Evolutionary conservation across 2,888 invertebrate species (phyloP), one percentile per base, ranked within the genome.

Genomic region (Thelaira solivaga): DNA sequence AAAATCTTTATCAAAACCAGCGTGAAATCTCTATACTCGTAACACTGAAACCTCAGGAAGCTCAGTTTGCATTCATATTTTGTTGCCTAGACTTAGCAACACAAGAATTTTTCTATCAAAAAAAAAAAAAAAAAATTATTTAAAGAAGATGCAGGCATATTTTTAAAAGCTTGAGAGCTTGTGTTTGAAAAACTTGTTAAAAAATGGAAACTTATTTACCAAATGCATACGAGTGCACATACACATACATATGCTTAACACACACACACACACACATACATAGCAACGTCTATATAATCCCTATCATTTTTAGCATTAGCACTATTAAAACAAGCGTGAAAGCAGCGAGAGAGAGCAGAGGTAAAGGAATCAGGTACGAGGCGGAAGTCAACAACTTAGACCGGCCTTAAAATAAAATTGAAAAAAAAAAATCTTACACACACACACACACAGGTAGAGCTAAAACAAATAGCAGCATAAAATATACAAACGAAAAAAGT

Each of bases 341-440:
- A 5, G 64, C 18, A 26, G 20, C 36, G n/a, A 8, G 16, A 31
- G 31, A 10, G 6, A 31, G 31, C 10, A n/a, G 1, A 26, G 8
- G 20, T 2, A 55, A 62, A 36, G 55, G 3, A 10, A 13, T 34
- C 26, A 20, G 59, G 16, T 20, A 61, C 4, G 13, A 51, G 22
- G 22, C 67, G 59, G 36, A 74, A 74, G 51, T 67, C 59, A 59
- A 39, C 43, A 67, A 61, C 51, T 51, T 53, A 67, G 20, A 45
- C 59, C 29, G 74, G 51, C 59, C 51, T 67, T 41, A 55, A 64
- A 36, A 43, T 69, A 61, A 31, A 59, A 61, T 2, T 51, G 41
- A 29, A 51, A 34, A 64, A 7, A 47, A 67, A 59, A 4, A n/a
- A n/a, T n/a, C n/a, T n/a, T n/a, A n/a, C n/a, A n/a, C n/a, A n/a